These are phyloP conservation scores for Platygyra sinensis DNA, from an alignment of 64 coral and sea anemone genomes.

Conservation along the genomic window DNA sequence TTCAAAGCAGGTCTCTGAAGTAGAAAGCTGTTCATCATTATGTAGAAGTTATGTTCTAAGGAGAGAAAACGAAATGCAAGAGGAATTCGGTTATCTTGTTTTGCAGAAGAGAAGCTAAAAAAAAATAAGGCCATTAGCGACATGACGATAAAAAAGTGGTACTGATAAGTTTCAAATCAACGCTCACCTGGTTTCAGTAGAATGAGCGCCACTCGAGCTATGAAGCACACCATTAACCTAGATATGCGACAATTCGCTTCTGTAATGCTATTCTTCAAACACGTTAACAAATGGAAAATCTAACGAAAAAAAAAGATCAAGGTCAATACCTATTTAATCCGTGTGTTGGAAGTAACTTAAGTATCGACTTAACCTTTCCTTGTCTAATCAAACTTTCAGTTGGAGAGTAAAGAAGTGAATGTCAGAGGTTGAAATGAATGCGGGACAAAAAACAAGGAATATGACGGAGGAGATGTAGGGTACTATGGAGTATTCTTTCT, in stretches of 20 bases:
- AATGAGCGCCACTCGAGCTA: conserved; percentile 49
- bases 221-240: conserved; percentile 42
- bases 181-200: conserved; percentile 38
- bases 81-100: not conserved
- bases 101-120: not conserved
- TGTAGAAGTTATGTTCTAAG: conserved; percentile 48
- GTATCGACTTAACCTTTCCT: too few species aligned
- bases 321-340: too few species aligned
- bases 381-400: too few species aligned
- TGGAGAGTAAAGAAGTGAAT: not conserved
- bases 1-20: conserved; percentile 69
- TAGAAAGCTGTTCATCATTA: conserved; percentile 49
- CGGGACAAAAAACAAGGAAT: too few species aligned
- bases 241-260: conserved; percentile 30
- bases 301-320: not conserved
- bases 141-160: not conserved
- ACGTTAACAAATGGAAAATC: conserved; percentile 36
- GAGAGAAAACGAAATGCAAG: not conserved
- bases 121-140: too few species aligned
- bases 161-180: not conserved
- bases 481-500: too few species aligned
- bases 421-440: not conserved
- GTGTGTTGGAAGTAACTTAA: too few species aligned
- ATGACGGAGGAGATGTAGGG: too few species aligned
- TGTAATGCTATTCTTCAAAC: conserved; percentile 47